phyloP scores from a whole-genome alignment of 2,888 invertebrate species.

The Aspidapion aeneum region DNA sequence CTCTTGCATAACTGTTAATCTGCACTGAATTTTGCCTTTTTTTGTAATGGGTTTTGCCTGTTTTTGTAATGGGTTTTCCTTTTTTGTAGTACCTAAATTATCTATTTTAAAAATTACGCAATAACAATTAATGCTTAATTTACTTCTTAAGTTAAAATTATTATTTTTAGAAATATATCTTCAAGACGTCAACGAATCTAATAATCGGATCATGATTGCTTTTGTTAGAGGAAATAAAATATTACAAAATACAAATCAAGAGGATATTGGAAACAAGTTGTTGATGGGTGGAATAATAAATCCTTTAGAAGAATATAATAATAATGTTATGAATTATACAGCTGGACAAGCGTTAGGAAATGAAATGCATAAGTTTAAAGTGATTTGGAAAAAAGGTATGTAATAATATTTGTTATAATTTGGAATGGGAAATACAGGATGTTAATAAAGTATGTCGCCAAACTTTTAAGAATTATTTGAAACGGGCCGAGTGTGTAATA shows the following conservation, averaged over 20 bases:
- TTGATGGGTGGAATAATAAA: constrained; percentile 54
- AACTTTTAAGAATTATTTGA: too few species aligned
- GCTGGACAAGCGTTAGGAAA: constrained; percentile 49
- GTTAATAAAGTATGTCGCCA: too few species aligned
- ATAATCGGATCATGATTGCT: constrained; percentile 38
- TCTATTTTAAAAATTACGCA: too few species aligned
- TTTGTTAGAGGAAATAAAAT: constrained; percentile 45
- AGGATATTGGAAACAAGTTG: constrained; percentile 46
- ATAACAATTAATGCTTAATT: too few species aligned
- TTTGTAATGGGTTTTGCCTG: too few species aligned
- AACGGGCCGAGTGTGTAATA: too few species aligned
- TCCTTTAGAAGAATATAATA: constrained; percentile 34
- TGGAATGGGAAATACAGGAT: too few species aligned
- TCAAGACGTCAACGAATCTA: constrained; percentile 28
- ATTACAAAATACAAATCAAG: constrained; percentile 37
- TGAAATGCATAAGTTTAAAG: constrained; percentile 59
- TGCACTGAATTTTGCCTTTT: too few species aligned
- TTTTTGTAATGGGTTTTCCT: too few species aligned
- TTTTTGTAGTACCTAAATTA: too few species aligned
- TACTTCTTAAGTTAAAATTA: too few species aligned
- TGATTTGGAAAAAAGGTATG: constrained; percentile 64
- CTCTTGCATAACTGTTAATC: too few species aligned
- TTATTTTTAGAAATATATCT: constrained; percentile 37
- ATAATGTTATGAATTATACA: constrained; percentile 24
- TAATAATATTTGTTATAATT: constrained; percentile 8